Evolutionary conservation across 1,140 invertebrate species (phyloP).

Genomic region (Cyclina sinensis): DNA sequence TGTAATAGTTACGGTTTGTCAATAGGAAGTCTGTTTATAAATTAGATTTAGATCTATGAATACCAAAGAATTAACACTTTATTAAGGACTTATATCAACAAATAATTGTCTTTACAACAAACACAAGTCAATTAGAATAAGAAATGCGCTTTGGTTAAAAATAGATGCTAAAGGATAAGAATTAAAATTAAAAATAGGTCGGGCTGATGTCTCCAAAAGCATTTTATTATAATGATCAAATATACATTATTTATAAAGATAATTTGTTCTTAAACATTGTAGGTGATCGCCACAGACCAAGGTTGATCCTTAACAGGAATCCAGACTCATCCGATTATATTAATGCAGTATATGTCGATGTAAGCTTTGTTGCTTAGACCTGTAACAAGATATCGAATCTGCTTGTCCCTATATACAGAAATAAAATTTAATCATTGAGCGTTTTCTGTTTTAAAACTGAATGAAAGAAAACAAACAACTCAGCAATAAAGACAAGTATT

Average conservation of each 20-base stretch:
- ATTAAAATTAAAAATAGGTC: background rate
- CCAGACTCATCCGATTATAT: background rate
- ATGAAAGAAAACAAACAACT: no score
- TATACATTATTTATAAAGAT: background rate
- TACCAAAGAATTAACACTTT: background rate
- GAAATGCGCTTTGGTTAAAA: background rate
- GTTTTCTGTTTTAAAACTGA: no score
- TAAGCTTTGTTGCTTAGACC: background rate
- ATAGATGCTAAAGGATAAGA: background rate
- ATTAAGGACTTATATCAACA: background rate
- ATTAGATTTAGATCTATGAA: background rate
- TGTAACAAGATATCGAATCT: background rate
- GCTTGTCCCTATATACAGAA: no score
- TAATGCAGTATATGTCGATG: constrained; percentile 25
- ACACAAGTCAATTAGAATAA: background rate
- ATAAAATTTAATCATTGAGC: no score
- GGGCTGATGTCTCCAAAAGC: background rate
- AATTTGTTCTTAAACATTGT: background rate
- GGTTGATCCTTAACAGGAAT: background rate
- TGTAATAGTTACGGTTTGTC: background rate
- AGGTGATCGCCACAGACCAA: background rate
- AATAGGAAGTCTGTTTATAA: background rate
- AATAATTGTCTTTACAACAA: background rate
- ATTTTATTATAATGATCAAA: no score
- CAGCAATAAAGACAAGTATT: no score